Percentiles rank a stretch among this genome's conserved stretches.
These are phyloP conservation scores for Boleophthalmus pectinirostris DNA, from an alignment of 2,113 vertebrate genomes.

Conservation along the genomic window DNA sequence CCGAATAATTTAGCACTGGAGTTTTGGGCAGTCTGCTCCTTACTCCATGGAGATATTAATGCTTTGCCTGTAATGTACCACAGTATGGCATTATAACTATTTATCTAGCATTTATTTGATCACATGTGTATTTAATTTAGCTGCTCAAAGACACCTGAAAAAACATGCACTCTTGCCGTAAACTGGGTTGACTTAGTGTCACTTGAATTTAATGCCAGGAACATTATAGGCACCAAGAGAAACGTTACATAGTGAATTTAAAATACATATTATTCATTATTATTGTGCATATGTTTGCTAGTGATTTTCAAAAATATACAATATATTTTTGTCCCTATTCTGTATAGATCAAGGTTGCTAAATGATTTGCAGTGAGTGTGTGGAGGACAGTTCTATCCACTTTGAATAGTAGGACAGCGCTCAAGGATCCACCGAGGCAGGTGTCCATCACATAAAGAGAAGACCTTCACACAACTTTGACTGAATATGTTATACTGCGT, in stretches of 20 bases:
- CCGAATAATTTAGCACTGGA: not conserved
- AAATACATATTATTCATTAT: too few relatives aligned
- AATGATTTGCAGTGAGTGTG: not conserved
- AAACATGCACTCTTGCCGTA: not conserved
- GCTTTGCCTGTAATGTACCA: too few relatives aligned
- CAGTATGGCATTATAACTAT: too few relatives aligned
- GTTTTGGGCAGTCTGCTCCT: too few relatives aligned
- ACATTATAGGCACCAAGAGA: too few relatives aligned
- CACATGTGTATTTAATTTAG: not conserved
- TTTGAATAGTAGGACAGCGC: not conserved
- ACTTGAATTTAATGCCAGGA: too few relatives aligned
- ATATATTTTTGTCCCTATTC: not conserved
- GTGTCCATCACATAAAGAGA: not conserved
- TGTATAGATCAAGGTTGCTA: not conserved
- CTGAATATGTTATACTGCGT: not conserved
- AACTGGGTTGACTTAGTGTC: too few relatives aligned
- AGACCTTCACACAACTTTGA: not conserved
- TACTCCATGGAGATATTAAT: too few relatives aligned
- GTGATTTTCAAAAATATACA: not conserved
- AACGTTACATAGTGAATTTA: too few relatives aligned
- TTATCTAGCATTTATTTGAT: too few relatives aligned
- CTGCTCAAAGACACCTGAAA: too few relatives aligned
- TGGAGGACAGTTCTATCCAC: slow-evolving; percentile 1
- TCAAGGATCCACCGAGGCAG: slow-evolving; percentile 1
- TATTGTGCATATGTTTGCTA: too few relatives aligned